Evolutionary conservation across 2,888 invertebrate genomes (phyloP).

Genomic region (Agapostemon virescens): DNA sequence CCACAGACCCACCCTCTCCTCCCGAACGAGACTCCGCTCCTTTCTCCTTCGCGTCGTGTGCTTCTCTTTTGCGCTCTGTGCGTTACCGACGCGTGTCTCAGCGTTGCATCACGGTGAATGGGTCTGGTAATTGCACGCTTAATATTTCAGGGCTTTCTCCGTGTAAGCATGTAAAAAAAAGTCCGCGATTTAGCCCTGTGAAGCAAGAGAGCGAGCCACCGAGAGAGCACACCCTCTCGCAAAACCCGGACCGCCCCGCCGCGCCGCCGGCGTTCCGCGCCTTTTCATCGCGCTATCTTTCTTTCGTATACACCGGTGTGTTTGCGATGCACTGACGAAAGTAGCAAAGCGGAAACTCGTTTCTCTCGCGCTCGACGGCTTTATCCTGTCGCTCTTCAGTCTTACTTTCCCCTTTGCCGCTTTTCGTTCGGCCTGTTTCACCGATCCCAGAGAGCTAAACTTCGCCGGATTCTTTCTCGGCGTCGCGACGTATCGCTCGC

Average conservation of each 20-base stretch:
- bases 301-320: constrained; percentile 58
- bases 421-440: neutral
- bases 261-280: constrained; percentile 53
- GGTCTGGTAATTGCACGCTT: constrained; percentile 79
- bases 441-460: constrained; percentile 36
- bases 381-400: constrained; percentile 50
- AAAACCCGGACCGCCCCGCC: neutral
- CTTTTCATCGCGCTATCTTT: constrained; percentile 63
- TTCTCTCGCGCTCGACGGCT: constrained; percentile 48
- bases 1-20: neutral
- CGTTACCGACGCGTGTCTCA: constrained; percentile 66
- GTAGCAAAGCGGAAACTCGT: constrained; percentile 74
- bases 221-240: constrained; percentile 46
- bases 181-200: constrained; percentile 73
- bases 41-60: constrained; percentile 7
- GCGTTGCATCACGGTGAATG: constrained; percentile 78
- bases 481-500: neutral
- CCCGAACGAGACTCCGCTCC: neutral
- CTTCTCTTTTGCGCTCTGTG: constrained; percentile 52
- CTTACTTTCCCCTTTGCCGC: constrained; percentile 42
- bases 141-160: constrained; percentile 79
- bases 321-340: constrained; percentile 67
- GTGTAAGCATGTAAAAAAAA: constrained; percentile 77
- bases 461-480: constrained; percentile 24
- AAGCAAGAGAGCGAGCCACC: constrained; percentile 46